Base-by-base conservation (phyloP, 2,797 vertebrate genomes). In the Telmatherina bonti region DNA sequence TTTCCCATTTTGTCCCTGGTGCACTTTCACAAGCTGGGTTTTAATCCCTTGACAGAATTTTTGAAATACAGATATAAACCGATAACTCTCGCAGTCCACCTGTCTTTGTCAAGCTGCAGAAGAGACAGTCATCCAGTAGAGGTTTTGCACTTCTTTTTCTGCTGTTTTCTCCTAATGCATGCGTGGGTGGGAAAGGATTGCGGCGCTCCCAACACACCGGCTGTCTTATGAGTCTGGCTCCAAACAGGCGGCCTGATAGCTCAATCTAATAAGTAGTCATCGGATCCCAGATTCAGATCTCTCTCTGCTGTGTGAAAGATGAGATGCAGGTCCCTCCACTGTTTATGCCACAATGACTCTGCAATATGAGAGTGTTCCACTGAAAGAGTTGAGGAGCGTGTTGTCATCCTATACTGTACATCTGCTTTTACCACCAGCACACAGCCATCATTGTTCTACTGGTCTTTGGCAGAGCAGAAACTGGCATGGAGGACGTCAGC, bases 181-280 rank as follows among this genome's bases (percentile, higher is more conserved):
- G 68, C 52, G 79, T 74, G 77, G 66, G 82, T 56, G 84, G 52
- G 54, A 62, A 52, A 79, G 72, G 64, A 82, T 74, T 76, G 70
- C 75, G 62, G 67, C 55, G 63, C 72, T 70, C 75, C 72, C 64
- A 70, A 67, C 84, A 82, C 76, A 62, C 75, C 56, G 74, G 66
- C 84, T 79, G 74, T 74, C 79, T 74, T 74, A 62, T 53, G 84
- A 76, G 78, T 72, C 84, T 83, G 88, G 84, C 87, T 90, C 86
- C 88, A 79, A 83, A 78, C 85, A 81, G 88, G 83, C 81, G 72
- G 81, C 65, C 69, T 67, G 73, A 83, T 76, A 76, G 78, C 72
- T 79, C 79, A 73, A 89, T 89, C 81, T 88, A 90, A 91, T 90
- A 87, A 89, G 79, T 84, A 74, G 78, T 79, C 82, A 80, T 82